Evolutionary conservation across 23 tunicate genomes (phyloP).

Genomic region (Clavelina lepadiformis): DNA sequence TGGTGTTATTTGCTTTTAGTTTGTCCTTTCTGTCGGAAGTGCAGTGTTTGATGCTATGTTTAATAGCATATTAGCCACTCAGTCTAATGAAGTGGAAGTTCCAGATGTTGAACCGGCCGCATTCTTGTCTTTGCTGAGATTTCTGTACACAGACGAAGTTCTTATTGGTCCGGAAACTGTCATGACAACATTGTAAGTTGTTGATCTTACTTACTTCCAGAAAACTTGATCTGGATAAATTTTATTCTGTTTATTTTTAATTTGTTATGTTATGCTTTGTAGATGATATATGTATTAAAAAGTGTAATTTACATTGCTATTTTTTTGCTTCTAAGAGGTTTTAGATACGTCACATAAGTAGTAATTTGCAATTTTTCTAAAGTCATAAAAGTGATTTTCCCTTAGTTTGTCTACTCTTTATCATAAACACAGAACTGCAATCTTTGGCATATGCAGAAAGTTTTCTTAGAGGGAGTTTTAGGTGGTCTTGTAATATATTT

Average conservation of each 20-base stretch:
- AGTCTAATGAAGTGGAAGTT: slow-evolving; percentile 74
- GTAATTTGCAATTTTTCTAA: too few species aligned
- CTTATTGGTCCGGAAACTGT: slow-evolving; percentile 95
- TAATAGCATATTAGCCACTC: slow-evolving; percentile 86
- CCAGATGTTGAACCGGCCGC: slow-evolving; percentile 97
- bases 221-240: background rate
- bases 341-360: too few species aligned
- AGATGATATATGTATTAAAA: background rate
- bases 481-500: too few species aligned
- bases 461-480: too few species aligned
- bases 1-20: slow-evolving; percentile 21
- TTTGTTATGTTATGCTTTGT: background rate
- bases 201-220: background rate
- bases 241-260: background rate
- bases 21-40: slow-evolving; percentile 91
- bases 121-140: slow-evolving; percentile 66
- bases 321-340: too few species aligned
- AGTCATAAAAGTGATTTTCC: too few species aligned
- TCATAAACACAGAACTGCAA: too few species aligned
- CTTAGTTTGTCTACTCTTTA: too few species aligned
- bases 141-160: slow-evolving; percentile 95
- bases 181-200: slow-evolving; percentile 94
- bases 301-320: background rate
- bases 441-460: too few species aligned
- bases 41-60: slow-evolving; percentile 99